These are phyloP conservation scores for Syngnathus scovelli DNA, from an alignment of 2,113 vertebrate species.

Conservation along the genomic window DNA sequence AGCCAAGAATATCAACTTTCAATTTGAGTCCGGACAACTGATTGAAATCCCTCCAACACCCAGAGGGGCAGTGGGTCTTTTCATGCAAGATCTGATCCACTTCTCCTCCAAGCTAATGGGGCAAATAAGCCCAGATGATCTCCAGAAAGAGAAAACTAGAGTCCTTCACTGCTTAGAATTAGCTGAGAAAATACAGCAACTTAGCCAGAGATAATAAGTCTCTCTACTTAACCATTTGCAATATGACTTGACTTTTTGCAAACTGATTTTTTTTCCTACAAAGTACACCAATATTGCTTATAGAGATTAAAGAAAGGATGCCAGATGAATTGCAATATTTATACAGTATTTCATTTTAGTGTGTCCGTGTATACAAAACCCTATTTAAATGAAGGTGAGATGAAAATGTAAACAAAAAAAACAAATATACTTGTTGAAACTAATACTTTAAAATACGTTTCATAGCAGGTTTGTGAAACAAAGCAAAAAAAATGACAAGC, in stretches of 20 bases:
- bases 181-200: slow-evolving; percentile 75
- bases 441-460: neutral
- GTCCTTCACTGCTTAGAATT: slow-evolving; percentile 82
- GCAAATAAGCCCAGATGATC: slow-evolving; percentile 68
- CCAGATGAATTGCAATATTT: neutral
- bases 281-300: neutral
- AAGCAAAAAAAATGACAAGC: too few relatives aligned
- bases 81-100: slow-evolving; percentile 86
- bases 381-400: neutral
- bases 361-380: neutral
- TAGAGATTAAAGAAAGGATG: neutral
- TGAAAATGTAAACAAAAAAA: neutral
- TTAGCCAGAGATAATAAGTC: slow-evolving; percentile 46
- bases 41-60: slow-evolving; percentile 75
- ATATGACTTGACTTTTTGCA: neutral
- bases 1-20: slow-evolving; percentile 80
- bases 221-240: neutral
- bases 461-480: too few relatives aligned
- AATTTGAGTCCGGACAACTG: slow-evolving; percentile 76
- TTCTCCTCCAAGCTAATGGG: slow-evolving; percentile 83
- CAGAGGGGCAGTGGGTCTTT: slow-evolving; percentile 74
- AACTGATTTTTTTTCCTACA: neutral
- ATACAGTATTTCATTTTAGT: neutral
- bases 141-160: slow-evolving; percentile 73
- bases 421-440: neutral